These are phyloP conservation scores for Isurus oxyrinchus DNA, from an alignment of 2,113 vertebrate genomes.

Conservation along the genomic window DNA sequence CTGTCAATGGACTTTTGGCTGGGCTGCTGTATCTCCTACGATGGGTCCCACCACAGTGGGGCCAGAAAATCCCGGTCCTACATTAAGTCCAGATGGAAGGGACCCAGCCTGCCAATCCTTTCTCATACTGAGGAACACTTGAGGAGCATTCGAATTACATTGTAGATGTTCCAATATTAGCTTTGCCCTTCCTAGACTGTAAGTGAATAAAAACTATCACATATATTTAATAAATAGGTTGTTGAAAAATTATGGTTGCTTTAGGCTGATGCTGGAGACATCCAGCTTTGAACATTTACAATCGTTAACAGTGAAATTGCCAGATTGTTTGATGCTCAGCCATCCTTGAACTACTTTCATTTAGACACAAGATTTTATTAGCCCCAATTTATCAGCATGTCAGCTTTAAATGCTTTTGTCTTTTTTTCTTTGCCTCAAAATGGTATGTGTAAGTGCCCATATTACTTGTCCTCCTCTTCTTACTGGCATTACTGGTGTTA, in stretches of 20 bases:
- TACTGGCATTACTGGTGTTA: neutral
- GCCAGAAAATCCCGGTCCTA: too few relatives aligned
- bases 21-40: too few relatives aligned
- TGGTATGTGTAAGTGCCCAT: neutral
- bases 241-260: neutral
- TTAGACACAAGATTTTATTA: conserved; percentile 19
- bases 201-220: neutral
- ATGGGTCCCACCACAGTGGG: too few relatives aligned
- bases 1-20: too few relatives aligned
- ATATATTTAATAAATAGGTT: neutral
- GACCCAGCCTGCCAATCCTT: neutral
- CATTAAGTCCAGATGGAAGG: too few relatives aligned
- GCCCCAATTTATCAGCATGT: neutral
- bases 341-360: neutral
- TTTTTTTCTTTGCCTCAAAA: neutral
- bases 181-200: neutral
- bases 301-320: neutral
- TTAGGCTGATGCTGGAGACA: neutral
- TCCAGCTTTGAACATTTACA: neutral
- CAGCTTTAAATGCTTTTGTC: neutral
- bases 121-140: neutral
- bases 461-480: neutral
- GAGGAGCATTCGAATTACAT: neutral
- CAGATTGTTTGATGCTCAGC: neutral
- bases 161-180: neutral